Base-by-base conservation (phyloP, 2,797 vertebrate genomes). In the Siniperca undulata region DNA sequence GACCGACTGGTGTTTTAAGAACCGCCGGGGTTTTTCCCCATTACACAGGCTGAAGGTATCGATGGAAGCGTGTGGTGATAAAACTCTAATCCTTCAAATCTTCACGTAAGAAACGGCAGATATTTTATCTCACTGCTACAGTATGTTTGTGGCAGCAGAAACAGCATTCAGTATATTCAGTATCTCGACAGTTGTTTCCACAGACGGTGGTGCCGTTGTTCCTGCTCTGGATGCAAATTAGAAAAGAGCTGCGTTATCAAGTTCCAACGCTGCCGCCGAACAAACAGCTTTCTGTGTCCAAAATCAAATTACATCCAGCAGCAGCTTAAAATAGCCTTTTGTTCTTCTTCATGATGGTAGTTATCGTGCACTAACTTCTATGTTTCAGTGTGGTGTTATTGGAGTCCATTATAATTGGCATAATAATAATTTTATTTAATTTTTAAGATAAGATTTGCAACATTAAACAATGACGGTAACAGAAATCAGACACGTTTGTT, bases 1-100 rank as follows among this genome's bases (percentile, higher is more conserved):
- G 8, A 22, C 16, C 17, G 20, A 6, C 36, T 22, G 48, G 8
- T 38, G 60, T 74, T 74, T 60, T 22, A 11, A 14, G 22, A 40
- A 11, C 46, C 19, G 0, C 2, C 10, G 1, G 24, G 10, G 27
- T 67, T 70, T 70, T 16, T 36, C 2, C 27, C 58, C 59, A n/a
- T 46, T 3, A 19, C n/a, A 10, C 22, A 2, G 48, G 19, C 59
- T 7, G 40, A 56, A 75, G 59, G 75, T 68, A 1, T 82, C 3
- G 38, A 42, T 73, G 64, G 70, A 69, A 72, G 70, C 64, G 8
- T 46, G 71, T 5, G 5, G 71, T 2, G 56, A 68, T 69, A 42
- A 68, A 78, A 5, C 62, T 66, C 56, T 56, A 61, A 83, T 69
- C 75, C 56, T 59, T 12, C 20, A 17, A 5, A 27, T 9, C 50